phyloP scores from a whole-genome alignment of 2,797 vertebrate genomes.

The Telmatherina bonti region DNA sequence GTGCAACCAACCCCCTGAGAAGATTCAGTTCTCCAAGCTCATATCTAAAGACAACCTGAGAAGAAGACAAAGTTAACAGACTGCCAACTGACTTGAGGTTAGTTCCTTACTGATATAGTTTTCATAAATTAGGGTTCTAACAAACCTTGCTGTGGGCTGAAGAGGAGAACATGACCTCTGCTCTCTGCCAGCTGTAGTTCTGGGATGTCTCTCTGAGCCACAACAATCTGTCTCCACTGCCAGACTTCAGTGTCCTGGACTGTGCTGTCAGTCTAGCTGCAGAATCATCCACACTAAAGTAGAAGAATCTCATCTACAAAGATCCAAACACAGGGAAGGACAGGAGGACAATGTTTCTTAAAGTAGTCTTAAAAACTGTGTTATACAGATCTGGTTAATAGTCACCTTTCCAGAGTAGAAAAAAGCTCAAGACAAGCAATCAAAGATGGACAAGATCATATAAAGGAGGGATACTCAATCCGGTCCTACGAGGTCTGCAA shows the following conservation, averaged over 20 bases:
- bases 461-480: no score
- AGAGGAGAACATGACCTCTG: slow-evolving; percentile 73
- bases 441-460: neutral
- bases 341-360: neutral
- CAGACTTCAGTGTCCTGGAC: slow-evolving; percentile 62
- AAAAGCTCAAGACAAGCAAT: slow-evolving; percentile 15
- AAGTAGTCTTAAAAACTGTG: neutral
- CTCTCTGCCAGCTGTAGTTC: slow-evolving; percentile 80
- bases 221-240: slow-evolving; percentile 61
- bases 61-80: slow-evolving; percentile 4
- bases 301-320: slow-evolving; percentile 80
- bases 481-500: no score
- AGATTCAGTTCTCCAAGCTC: slow-evolving; percentile 21
- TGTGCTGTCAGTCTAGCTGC: slow-evolving; percentile 51
- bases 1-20: slow-evolving; percentile 62
- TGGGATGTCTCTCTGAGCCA: slow-evolving; percentile 61
- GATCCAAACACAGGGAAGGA: neutral
- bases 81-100: neutral
- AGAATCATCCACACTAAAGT: slow-evolving; percentile 69
- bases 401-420: neutral
- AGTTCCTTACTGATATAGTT: no score
- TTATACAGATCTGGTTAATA: neutral
- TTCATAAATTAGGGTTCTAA: neutral
- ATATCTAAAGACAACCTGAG: slow-evolving; percentile 79
- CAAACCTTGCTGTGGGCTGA: slow-evolving; percentile 77